Base-by-base conservation (phyloP, 2,797 vertebrate genomes). In the Sebastes trivittatus region DNA sequence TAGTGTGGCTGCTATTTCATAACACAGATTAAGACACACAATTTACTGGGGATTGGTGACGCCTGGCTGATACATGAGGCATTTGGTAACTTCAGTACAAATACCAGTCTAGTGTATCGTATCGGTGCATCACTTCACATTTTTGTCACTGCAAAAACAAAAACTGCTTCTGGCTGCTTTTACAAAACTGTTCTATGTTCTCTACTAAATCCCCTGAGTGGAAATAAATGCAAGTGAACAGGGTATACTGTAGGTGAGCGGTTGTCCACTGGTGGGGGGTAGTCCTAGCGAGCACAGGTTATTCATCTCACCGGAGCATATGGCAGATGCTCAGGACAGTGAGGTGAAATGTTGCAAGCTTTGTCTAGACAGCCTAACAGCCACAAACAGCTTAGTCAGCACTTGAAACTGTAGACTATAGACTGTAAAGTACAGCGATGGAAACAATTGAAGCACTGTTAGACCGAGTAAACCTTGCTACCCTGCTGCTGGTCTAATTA, bases 331-430 rank as follows among this genome's bases (percentile, higher is more conserved):
- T 82, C 32, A 46, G 52, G 71, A 78, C 79, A 72, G 67, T 70
- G 65, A 79, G 83, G 75, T 89, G 80, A 87, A 76, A 89, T 79
- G 81, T 80, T 78, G 76, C 77, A 80, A 72, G 59, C 70, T 77
- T 63, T 64, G 87, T 74, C 75, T 76, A 88, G 89, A 87, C 83
- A 56, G 34, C 25, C 29, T 9, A 38, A 80, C 63, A 63, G 65
- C 70, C 55, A 55, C 66, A 56, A 65, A 75, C 58, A 66, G 77
- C 67, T 68, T 64, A 56, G 75, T 87, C 81, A 86, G 83, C 84
- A 73, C 65, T 69, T 75, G 18, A 16, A 55, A 71, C n/a, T 64
- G 27, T 54, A 78, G 73, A 80, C 82, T 55, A 59, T 25, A 38
- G 52, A 52, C 18, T 64, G 30, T 54, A 78, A 76, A 80, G 71